Conservation (phyloP, 2,113 vertebrate species). For the Phaethon lepturus region DNA sequence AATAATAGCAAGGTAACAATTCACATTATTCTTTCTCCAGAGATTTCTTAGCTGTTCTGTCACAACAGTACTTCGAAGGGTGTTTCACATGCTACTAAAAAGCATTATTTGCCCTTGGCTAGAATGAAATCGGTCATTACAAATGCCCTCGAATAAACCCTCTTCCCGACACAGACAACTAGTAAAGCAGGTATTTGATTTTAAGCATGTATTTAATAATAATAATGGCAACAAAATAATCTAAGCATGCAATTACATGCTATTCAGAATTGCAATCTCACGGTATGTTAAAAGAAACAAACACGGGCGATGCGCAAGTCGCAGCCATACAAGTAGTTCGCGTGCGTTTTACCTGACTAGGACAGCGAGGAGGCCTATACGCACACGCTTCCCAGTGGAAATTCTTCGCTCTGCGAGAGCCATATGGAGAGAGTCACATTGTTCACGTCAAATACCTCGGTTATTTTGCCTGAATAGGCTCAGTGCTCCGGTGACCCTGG, state of each 20-base stretch:
- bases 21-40: neutral
- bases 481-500: neutral
- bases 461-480: neutral
- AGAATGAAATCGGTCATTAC: neutral
- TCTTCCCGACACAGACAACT: neutral
- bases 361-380: neutral
- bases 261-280: neutral
- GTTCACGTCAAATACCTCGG: neutral
- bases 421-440: neutral
- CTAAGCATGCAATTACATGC: neutral
- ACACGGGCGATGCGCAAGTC: no score
- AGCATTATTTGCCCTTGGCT: neutral
- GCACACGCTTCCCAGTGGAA: neutral
- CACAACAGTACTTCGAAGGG: neutral
- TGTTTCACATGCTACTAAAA: neutral
- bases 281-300: accelerated
- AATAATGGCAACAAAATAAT: neutral
- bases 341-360: neutral
- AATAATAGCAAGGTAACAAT: neutral
- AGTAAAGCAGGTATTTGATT: neutral
- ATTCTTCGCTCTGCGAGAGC: neutral
- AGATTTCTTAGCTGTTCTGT: neutral
- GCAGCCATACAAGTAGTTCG: neutral
- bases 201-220: neutral
- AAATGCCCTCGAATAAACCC: neutral